Evolutionary conservation across 23 tunicate species (phyloP), one percentile per base, ranked within the genome.

Genomic region (Styela clava): DNA sequence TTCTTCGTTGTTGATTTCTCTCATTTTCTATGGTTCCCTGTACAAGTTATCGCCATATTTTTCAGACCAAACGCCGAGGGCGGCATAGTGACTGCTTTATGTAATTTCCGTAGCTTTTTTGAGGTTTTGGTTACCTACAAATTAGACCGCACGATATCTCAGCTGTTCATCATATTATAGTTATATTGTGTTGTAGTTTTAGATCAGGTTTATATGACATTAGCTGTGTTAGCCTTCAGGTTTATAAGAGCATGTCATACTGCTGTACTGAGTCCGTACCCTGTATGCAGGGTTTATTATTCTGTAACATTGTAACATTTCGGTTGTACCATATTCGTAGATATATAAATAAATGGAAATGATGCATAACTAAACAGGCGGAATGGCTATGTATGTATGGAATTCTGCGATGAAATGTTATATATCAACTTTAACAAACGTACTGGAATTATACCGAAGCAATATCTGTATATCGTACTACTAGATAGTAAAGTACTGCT

Each of bases 1-100:
- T 35, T 33, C 27, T 76, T 35, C 65, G 18, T 16, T 26, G 37
- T 18, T 35, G 44, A 0, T 56, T 76, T 76, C 81, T 52, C 81
- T 76, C 65, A n/a, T 44, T 33, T 23, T 76, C 65, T 21, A 44
- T 64, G 16, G 77, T 71, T 28, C 56, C 56, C 9, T 5, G 56
- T 44, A 44, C 56, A 44, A 44, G 56, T 44, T 44, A 44, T 44
- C 56, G 56, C 56, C 56, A 44, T 44, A 19, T 67, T 67, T 27
- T 67, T 18, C 71, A 25, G 24, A 1, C 30, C 16, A 25, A 29
- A 29, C 16, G 2, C 31, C 31, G 12, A 27, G 31, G 71, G 31
- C 71, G 71, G 71, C 16, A 67, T 67, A 67, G 21, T 25, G 31
- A 67, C 16, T 27, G 21, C 31, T 67, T 67, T 27, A 18, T 25